Conservation (phyloP, 92 coral and sea anemone species). For the Chrysogorgia sp. region DNA sequence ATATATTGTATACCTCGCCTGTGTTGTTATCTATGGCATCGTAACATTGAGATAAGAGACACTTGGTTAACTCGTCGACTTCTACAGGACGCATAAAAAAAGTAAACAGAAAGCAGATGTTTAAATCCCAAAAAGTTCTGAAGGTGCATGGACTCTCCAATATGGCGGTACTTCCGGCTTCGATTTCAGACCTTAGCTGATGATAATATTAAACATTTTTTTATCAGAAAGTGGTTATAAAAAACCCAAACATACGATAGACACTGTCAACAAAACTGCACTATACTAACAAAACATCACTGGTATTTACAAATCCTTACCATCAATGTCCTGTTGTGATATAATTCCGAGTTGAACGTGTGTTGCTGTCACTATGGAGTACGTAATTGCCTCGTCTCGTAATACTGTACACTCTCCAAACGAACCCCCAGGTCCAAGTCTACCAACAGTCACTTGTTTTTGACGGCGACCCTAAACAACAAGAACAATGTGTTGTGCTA, state of each 20-base stretch:
- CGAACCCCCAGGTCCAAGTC: constrained; percentile 88
- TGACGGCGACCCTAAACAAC: constrained; percentile 70
- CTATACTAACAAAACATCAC: not conserved
- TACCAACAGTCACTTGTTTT: constrained; percentile 88
- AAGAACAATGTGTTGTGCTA: too few relatives aligned
- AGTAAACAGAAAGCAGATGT: too few relatives aligned
- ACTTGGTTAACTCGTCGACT: constrained; percentile 89
- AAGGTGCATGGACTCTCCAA: too few relatives aligned
- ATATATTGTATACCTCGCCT: constrained; percentile 69
- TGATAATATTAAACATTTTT: too few relatives aligned
- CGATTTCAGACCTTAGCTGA: too few relatives aligned
- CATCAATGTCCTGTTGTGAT: constrained; percentile 80
- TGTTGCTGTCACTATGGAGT: constrained; percentile 77
- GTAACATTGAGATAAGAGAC: constrained; percentile 85
- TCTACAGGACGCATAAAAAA: constrained; percentile 55
- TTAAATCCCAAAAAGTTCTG: too few relatives aligned
- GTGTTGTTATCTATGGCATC: constrained; percentile 81
- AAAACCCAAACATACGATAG: not conserved
- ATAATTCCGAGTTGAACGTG: constrained; percentile 87
- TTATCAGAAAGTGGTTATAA: too few relatives aligned
- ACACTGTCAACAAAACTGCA: not conserved
- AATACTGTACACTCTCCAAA: constrained; percentile 95
- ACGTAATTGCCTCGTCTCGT: constrained; percentile 73
- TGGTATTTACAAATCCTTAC: constrained; percentile 51
- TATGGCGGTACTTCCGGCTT: too few relatives aligned